A percentile compares a stretch with the other conserved stretches of the same genome.
Evolutionary conservation across 2,113 vertebrate genomes (phyloP).

Genomic region (Cinclus mexicanus): DNA sequence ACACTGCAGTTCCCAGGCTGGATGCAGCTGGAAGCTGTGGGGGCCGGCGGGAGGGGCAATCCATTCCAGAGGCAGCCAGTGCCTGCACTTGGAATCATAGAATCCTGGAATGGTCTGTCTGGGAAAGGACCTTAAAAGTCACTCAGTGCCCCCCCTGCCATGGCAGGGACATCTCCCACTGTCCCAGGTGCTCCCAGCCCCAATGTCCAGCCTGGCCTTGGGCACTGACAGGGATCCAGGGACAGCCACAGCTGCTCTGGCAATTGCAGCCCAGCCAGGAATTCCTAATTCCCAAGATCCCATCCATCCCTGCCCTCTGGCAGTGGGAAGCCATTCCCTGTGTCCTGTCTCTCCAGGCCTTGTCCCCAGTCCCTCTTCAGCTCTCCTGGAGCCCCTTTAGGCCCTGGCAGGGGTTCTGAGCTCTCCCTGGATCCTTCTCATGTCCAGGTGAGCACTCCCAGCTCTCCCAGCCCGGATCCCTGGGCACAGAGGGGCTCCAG

Average conservation of each 20-base stretch:
- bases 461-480: not conserved
- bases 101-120: fast-evolving
- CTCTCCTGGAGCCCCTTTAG: not conserved
- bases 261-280: not conserved
- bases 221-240: not conserved
- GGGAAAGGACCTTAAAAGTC: not conserved
- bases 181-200: not conserved
- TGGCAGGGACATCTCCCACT: not conserved
- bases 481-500: not conserved
- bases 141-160: not conserved
- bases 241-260: not conserved
- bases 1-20: not conserved
- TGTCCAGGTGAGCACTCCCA: fast-evolving
- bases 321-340: not conserved
- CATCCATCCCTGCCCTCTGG: not conserved
- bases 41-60: not conserved
- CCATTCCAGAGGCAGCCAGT: not conserved
- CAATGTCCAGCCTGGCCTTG: not conserved
- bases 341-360: fast-evolving
- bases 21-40: not conserved
- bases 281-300: not conserved
- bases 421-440: not conserved
- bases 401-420: not conserved
- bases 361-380: not conserved
- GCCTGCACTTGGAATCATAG: not conserved